A percentile compares a stretch with the other conserved stretches of the same genome.
phyloP scores from a whole-genome alignment of 64 coral and sea anemone species.

The Stichodactyla mertensii region DNA sequence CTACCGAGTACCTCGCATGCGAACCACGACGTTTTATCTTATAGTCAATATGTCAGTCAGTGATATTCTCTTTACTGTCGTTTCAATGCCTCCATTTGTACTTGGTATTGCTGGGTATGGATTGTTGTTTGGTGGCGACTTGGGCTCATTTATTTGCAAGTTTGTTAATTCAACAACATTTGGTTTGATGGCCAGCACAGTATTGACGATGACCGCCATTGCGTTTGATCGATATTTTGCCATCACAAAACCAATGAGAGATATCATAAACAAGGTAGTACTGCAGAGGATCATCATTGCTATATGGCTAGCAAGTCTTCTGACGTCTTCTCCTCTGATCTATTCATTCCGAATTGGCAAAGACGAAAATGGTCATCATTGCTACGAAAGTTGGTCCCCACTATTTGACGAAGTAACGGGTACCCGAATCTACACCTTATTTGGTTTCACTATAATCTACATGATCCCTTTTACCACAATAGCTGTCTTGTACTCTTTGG shows the following conservation, averaged over 20 bases:
- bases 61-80: conserved; percentile 41
- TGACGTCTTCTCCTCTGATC: conserved; percentile 16
- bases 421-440: conserved; percentile 11
- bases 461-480: conserved; percentile 27
- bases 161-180: conserved; percentile 36
- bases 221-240: conserved; percentile 59
- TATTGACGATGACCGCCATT: conserved; percentile 47
- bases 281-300: conserved; percentile 25
- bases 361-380: not conserved
- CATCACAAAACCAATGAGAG: conserved; percentile 39
- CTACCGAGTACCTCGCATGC: conserved; percentile 26
- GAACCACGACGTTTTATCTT: conserved; percentile 38
- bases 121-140: not conserved
- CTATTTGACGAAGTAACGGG: conserved; percentile 19
- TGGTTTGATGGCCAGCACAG: conserved; percentile 31
- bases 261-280: conserved; percentile 36
- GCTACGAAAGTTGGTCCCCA: conserved; percentile 2
- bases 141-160: conserved; percentile 28
- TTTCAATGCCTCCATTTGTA: conserved; percentile 39
- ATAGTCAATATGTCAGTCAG: conserved; percentile 51
- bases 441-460: conserved; percentile 29
- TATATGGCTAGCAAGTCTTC: conserved; percentile 29
- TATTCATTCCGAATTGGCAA: conserved; percentile 5
- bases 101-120: conserved; percentile 25
- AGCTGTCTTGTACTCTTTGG: conserved; percentile 33